A percentile compares a stretch with the other conserved stretches of the same genome.
Evolutionary conservation across 2,888 invertebrate species (phyloP).

Genomic region (Microctonus hyperodae): DNA sequence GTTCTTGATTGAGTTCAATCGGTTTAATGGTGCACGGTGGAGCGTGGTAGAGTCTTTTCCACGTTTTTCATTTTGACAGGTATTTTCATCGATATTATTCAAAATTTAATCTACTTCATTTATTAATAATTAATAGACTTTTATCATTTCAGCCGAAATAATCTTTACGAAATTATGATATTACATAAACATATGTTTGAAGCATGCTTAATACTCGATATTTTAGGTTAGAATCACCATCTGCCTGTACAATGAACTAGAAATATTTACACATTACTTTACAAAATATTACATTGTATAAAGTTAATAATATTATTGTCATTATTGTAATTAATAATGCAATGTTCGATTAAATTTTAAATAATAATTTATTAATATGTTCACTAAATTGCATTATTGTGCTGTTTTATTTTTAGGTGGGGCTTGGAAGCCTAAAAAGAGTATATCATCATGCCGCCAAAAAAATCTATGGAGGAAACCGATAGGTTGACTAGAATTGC

Average conservation of each 20-base stretch:
- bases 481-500: constrained; percentile 97
- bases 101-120: constrained; percentile 5
- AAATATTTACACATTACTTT: neutral
- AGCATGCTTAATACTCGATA: constrained; percentile 33
- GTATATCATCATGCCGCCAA: constrained; percentile 71
- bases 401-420: constrained; percentile 16
- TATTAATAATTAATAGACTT: neutral
- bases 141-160: neutral
- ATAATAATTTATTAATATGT: neutral
- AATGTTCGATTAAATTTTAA: neutral
- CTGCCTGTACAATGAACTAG: neutral
- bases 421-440: constrained; percentile 24
- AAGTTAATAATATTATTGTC: neutral
- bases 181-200: constrained; percentile 36
- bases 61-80: constrained; percentile 52
- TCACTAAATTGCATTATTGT: neutral
- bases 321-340: neutral
- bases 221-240: constrained; percentile 38
- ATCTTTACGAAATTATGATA: neutral
- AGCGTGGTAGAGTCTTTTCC: constrained; percentile 43
- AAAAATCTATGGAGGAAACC: constrained; percentile 81
- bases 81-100: constrained; percentile 36
- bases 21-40: constrained; percentile 33
- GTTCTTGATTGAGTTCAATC: constrained; percentile 32
- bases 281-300: neutral